These are phyloP conservation scores for Calidris pygmaea DNA, from an alignment of 2,113 vertebrate species.

Conservation along the genomic window DNA sequence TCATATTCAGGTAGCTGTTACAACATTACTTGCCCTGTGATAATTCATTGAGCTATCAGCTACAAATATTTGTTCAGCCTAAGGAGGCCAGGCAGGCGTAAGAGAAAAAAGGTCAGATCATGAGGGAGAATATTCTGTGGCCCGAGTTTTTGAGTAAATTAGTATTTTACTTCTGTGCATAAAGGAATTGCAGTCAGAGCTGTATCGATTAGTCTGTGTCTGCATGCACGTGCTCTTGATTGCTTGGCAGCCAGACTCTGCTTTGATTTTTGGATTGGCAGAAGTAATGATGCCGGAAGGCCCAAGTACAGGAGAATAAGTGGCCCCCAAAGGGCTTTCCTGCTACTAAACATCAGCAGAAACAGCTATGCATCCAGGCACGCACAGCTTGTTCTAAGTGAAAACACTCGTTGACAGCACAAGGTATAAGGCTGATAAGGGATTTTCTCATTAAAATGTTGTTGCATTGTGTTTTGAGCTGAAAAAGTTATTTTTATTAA, in stretches of 20 bases:
- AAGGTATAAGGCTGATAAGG: background rate
- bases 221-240: background rate
- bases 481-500: background rate
- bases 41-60: slow-evolving; percentile 57
- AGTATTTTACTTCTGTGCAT: slow-evolving; percentile 61
- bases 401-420: background rate
- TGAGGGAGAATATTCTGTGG: background rate
- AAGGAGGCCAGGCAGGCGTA: background rate
- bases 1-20: slow-evolving; percentile 39
- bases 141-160: slow-evolving; percentile 50
- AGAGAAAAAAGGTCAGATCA: slow-evolving; percentile 51
- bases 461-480: background rate
- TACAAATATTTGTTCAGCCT: slow-evolving; percentile 63
- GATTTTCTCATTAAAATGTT: background rate
- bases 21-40: background rate
- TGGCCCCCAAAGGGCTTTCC: background rate
- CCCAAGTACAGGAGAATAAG: background rate
- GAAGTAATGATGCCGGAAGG: background rate
- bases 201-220: slow-evolving; percentile 31
- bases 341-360: background rate
- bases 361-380: background rate
- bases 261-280: slow-evolving; percentile 29
- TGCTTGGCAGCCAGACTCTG: slow-evolving; percentile 25
- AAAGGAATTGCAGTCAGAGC: slow-evolving; percentile 14
- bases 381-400: background rate